Percentiles rank a stretch among this genome's conserved stretches.
phyloP scores from a whole-genome alignment of 2,888 invertebrate genomes.

The Pyrocoelia pectoralis region DNA sequence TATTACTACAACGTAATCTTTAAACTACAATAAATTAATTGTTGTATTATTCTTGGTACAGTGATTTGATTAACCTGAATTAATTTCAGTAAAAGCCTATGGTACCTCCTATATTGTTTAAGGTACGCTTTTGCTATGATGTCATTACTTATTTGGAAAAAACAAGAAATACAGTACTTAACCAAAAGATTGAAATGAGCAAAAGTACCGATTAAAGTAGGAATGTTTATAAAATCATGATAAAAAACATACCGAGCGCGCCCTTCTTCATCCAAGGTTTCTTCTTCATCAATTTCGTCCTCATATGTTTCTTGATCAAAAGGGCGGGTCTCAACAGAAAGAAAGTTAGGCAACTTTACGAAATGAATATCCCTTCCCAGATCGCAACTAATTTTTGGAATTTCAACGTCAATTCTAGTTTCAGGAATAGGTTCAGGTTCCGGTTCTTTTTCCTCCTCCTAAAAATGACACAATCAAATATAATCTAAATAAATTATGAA shows the following conservation, averaged over 20 bases:
- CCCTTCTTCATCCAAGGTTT: slow-evolving; percentile 97
- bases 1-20: too few species aligned
- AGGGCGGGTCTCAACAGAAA: slow-evolving; percentile 96
- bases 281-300: slow-evolving; percentile 98
- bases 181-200: too few species aligned
- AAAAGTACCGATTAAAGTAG: too few species aligned
- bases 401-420: slow-evolving; percentile 95
- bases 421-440: slow-evolving; percentile 87
- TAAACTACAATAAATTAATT: too few species aligned
- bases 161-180: too few species aligned
- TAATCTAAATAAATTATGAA: background rate
- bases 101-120: too few species aligned
- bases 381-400: slow-evolving; percentile 93
- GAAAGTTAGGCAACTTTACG: slow-evolving; percentile 96
- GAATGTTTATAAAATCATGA: too few species aligned
- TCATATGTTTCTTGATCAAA: slow-evolving; percentile 96
- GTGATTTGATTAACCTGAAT: too few species aligned
- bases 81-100: too few species aligned
- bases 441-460: slow-evolving; percentile 73
- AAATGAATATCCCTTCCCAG: slow-evolving; percentile 93
- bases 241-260: slow-evolving; percentile 70
- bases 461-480: slow-evolving; percentile 18
- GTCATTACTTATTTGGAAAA: too few species aligned
- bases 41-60: too few species aligned
- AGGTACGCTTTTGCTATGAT: too few species aligned